Conservation (phyloP, 2,888 invertebrate species). For the Caenorhabditis sinica region DNA sequence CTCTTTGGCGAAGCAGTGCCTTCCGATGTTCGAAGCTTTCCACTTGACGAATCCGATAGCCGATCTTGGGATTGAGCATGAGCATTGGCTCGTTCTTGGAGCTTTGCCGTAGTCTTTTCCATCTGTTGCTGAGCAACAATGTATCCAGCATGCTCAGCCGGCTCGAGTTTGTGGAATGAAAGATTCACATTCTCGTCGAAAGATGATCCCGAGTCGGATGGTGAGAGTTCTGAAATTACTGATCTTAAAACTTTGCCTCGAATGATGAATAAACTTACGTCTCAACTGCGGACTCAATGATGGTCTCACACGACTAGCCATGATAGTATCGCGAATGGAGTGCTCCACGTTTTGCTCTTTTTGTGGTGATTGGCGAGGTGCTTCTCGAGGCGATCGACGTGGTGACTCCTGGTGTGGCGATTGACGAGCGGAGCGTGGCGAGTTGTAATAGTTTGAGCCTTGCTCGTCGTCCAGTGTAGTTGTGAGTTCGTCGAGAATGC, state of each 20-base stretch:
- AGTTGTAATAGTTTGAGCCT: conserved; percentile 48
- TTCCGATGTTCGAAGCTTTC: background rate
- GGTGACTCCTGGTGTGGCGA: conserved; percentile 1
- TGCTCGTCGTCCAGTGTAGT: conserved; percentile 76
- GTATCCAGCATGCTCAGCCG: conserved; percentile 38
- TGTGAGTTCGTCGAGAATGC: conserved; percentile 81
- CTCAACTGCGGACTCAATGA: conserved; percentile 44
- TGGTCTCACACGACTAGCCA: conserved; percentile 35
- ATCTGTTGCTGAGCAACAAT: conserved; percentile 48
- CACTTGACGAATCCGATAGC: background rate
- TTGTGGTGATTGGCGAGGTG: background rate
- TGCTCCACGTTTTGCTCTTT: conserved; percentile 31
- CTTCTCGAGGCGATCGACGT: background rate
- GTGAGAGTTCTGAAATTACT: conserved; percentile 37
- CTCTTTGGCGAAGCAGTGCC: background rate
- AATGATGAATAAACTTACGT: conserved; percentile 21
- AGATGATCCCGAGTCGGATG: conserved; percentile 6
- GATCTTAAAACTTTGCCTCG: background rate
- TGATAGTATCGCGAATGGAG: conserved; percentile 52
- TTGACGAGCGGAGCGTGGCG: conserved; percentile 11
- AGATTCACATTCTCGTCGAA: conserved; percentile 39
- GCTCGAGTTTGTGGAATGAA: conserved; percentile 43
- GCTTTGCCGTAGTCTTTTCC: conserved; percentile 15
- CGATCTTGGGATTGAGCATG: background rate
- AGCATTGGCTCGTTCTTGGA: conserved; percentile 13